Evolutionary conservation across 2,797 vertebrate species (phyloP).

Genomic region (Peromyscus eremicus): DNA sequence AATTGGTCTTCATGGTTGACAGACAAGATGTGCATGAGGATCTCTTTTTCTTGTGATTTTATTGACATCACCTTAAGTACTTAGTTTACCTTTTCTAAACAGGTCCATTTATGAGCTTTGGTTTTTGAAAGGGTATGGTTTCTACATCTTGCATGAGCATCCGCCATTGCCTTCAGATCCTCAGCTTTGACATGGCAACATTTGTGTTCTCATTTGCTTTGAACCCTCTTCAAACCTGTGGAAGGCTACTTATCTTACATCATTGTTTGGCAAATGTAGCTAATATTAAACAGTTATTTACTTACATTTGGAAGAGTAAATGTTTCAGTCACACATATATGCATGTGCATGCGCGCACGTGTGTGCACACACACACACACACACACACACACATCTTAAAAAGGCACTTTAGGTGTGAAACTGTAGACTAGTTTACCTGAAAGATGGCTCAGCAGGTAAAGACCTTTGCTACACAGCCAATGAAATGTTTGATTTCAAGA

Average conservation of each 20-base stretch:
- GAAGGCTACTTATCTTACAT: not conserved
- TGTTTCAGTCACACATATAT: not conserved
- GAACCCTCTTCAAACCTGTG: rapidly evolving
- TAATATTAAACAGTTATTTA: not conserved
- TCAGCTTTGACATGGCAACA: not conserved
- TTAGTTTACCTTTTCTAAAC: not conserved
- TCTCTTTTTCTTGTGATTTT: not conserved
- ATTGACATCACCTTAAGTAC: no score
- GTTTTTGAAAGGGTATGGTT: not conserved
- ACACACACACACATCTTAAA: not conserved
- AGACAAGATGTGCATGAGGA: not conserved
- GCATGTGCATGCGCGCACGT: rapidly evolving
- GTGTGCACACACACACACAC: not conserved
- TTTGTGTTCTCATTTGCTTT: not conserved
- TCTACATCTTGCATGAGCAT: not conserved
- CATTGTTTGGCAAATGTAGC: not conserved
- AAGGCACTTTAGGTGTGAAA: not conserved
- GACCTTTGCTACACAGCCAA: not conserved
- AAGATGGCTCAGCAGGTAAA: not conserved
- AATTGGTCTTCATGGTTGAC: not conserved
- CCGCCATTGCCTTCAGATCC: not conserved
- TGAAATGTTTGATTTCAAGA: not conserved
- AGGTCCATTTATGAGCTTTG: not conserved
- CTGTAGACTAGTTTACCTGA: not conserved
- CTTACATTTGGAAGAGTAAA: not conserved